Percentiles rank a stretch among this genome's conserved stretches.
phyloP scores from a whole-genome alignment of 2,797 vertebrate species.

The Amazonetta brasiliensis region DNA sequence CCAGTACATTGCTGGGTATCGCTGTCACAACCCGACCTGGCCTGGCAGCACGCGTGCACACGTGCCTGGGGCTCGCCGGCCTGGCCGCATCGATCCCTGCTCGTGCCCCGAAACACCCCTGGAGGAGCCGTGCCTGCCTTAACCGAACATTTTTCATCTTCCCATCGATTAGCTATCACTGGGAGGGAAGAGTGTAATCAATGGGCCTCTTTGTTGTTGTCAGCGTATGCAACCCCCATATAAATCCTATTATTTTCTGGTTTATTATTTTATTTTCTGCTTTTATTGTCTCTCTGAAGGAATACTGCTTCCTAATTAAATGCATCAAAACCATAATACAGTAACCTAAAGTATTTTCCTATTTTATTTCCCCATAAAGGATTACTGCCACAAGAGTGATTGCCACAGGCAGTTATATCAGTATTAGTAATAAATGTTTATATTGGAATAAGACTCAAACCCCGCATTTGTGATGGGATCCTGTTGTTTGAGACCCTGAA shows the following conservation, averaged over 20 bases:
- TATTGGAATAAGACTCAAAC: not conserved
- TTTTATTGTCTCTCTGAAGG: conserved; percentile 38
- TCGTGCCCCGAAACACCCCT: not conserved
- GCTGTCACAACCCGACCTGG: not conserved
- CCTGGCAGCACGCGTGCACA: not conserved
- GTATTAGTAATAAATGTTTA: not conserved
- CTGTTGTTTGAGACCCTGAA: not conserved
- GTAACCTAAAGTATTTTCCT: conserved; percentile 18
- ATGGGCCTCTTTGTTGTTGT: not conserved
- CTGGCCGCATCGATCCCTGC: accelerated
- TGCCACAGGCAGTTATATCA: not conserved
- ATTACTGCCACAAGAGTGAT: not conserved
- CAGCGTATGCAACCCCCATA: not conserved
- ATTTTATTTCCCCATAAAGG: conserved; percentile 41
- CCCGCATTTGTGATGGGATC: not conserved
- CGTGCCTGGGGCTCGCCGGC: not conserved
- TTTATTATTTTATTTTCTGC: conserved; percentile 51
- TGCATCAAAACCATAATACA: not conserved
- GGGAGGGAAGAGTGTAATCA: not conserved
- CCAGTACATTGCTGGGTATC: not conserved
- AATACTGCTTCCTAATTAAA: conserved; percentile 48
- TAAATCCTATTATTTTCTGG: conserved; percentile 23
- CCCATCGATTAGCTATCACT: conserved; percentile 33
- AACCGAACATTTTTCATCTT: not conserved
- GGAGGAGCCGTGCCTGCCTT: not conserved